Evolutionary conservation across 2,113 vertebrate genomes (phyloP).

Genomic region (Heterotis niloticus): DNA sequence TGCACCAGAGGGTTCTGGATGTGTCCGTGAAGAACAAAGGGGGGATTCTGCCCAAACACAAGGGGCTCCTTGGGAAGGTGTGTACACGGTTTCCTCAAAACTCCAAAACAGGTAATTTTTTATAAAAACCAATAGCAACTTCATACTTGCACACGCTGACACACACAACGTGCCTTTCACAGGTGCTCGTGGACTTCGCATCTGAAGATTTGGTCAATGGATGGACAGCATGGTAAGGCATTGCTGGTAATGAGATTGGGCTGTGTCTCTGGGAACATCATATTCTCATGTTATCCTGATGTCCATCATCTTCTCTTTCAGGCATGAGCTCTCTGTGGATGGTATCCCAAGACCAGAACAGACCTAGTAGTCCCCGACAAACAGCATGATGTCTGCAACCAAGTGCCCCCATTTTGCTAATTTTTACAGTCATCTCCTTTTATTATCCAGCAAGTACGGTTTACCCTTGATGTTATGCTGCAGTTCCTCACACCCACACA

Average conservation of each 20-base stretch:
- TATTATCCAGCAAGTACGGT: slow-evolving; percentile 33
- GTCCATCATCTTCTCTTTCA: slow-evolving; percentile 45
- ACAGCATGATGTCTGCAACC: slow-evolving; percentile 26
- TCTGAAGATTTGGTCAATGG: slow-evolving; percentile 86
- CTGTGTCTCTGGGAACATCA: background rate
- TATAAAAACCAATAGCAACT: background rate
- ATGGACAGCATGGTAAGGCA: slow-evolving; percentile 86
- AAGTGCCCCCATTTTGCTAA: background rate
- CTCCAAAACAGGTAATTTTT: background rate
- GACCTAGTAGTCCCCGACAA: slow-evolving; percentile 49
- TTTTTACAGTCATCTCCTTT: background rate
- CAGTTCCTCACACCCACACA: background rate
- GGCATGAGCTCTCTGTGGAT: slow-evolving; percentile 90
- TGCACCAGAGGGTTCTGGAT: slow-evolving; percentile 86
- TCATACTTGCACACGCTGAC: background rate
- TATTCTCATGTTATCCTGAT: background rate
- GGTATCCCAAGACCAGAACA: slow-evolving; percentile 63
- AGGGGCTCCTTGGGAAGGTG: slow-evolving; percentile 94
- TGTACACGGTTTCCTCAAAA: background rate
- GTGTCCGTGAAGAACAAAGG: slow-evolving; percentile 94
- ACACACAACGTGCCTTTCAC: slow-evolving; percentile 20
- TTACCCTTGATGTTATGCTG: background rate
- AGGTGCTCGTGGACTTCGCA: slow-evolving; percentile 83
- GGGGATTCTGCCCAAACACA: slow-evolving; percentile 91
- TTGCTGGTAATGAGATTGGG: background rate